A percentile compares a stretch with the other conserved stretches of the same genome.
Conservation (phyloP, 2,797 vertebrate genomes). For the Manis javanica region DNA sequence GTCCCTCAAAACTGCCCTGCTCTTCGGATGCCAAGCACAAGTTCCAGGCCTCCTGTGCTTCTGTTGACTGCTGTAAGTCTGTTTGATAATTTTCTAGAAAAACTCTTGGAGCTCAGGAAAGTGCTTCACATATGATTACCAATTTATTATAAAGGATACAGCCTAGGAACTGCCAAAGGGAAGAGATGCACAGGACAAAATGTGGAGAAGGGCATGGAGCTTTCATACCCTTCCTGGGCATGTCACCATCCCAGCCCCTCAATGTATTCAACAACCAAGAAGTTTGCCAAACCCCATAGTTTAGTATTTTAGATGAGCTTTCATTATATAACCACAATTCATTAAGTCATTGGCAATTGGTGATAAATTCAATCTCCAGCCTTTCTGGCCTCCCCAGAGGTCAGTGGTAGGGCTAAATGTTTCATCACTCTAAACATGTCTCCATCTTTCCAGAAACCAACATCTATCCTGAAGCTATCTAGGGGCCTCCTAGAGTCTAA, state of each 20-base stretch:
- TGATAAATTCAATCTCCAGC: background rate
- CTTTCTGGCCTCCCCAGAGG: background rate
- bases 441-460: background rate
- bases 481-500: background rate
- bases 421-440: background rate
- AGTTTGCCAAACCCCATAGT: background rate
- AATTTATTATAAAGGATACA: background rate
- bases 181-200: background rate
- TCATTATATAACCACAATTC: background rate
- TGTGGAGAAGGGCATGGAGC: background rate
- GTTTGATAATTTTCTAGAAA: background rate
- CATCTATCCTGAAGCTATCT: background rate
- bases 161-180: background rate
- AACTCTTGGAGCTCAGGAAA: background rate
- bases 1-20: rapidly evolving
- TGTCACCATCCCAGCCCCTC: background rate
- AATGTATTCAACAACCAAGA: background rate
- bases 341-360: background rate
- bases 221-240: background rate
- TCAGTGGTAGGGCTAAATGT: background rate
- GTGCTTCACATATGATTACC: background rate
- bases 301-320: background rate
- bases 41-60: background rate
- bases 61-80: background rate
- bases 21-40: background rate